Percentiles rank a stretch among this genome's conserved stretches.
These are phyloP conservation scores for Argya squamiceps DNA, from an alignment of 2,797 vertebrate genomes.

Conservation along the genomic window DNA sequence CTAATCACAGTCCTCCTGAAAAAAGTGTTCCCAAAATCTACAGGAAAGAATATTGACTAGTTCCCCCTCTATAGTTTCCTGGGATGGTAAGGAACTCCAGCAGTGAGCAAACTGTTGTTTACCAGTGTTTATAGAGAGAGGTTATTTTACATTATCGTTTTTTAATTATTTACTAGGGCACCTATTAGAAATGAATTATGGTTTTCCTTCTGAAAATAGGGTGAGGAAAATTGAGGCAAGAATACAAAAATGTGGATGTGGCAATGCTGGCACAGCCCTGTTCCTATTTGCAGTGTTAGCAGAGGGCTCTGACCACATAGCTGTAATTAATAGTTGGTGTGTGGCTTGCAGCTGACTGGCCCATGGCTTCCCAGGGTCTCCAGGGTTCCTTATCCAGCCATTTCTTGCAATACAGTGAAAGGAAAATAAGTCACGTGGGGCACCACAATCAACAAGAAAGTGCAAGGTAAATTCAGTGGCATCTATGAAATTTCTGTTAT, in stretches of 20 bases:
- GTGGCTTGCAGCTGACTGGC: conserved; percentile 1
- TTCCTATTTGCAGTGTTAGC: conserved; percentile 17
- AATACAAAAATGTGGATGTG: conserved; percentile 25
- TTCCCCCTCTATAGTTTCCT: neutral
- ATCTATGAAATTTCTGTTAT: neutral
- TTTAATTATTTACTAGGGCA: conserved; percentile 5
- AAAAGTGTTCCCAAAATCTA: neutral
- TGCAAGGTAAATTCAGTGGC: conserved; percentile 8
- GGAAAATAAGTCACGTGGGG: neutral
- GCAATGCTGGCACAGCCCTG: neutral
- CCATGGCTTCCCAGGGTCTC: conserved; percentile 8
- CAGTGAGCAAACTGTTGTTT: neutral
- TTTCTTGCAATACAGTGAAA: neutral
- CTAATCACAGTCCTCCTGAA: neutral
- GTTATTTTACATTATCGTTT: neutral
- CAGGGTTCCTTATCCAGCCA: neutral
- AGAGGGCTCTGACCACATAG: neutral
- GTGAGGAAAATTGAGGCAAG: conserved; percentile 12
- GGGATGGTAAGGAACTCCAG: neutral
- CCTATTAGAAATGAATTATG: conserved; percentile 18
- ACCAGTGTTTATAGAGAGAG: neutral
- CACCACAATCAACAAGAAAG: conserved; percentile 12
- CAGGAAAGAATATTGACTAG: neutral
- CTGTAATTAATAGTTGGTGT: conserved; percentile 42
- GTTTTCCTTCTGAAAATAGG: neutral